phyloP scores from a whole-genome alignment of 2,113 vertebrate species.

The Lycaon pictus region DNA sequence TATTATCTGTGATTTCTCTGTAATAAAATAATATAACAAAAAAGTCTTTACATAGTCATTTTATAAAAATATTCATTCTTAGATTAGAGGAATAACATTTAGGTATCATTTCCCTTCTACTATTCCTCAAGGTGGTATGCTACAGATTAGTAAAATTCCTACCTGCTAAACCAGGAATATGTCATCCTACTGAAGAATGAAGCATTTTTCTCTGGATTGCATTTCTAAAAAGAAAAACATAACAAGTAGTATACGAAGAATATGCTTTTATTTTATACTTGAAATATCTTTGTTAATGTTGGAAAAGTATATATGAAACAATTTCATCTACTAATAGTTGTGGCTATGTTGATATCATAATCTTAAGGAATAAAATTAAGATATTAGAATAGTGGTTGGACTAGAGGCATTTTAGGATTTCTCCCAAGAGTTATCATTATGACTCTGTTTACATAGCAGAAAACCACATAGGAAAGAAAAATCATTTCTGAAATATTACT shows the following conservation, averaged over 20 bases:
- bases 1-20: not conserved
- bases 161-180: slow-evolving; percentile 84
- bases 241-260: not conserved
- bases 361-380: not conserved
- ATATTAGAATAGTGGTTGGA: not conserved
- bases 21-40: not conserved
- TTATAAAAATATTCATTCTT: not conserved
- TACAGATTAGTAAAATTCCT: slow-evolving; percentile 34
- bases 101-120: not conserved
- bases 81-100: not conserved
- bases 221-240: slow-evolving; percentile 77
- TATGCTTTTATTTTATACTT: not conserved
- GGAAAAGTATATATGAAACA: not conserved
- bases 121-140: not conserved
- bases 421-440: not conserved
- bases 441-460: not conserved
- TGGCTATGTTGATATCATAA: not conserved
- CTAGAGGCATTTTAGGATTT: not conserved
- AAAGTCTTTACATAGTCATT: not conserved
- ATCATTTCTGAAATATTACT: not conserved
- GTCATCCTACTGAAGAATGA: slow-evolving; percentile 83
- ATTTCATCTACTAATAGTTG: not conserved
- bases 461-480: not conserved
- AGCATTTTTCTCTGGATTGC: slow-evolving; percentile 73
- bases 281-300: not conserved